Evolutionary conservation across 2,888 invertebrate genomes (phyloP).

Genomic region (Cosmia trapezina): DNA sequence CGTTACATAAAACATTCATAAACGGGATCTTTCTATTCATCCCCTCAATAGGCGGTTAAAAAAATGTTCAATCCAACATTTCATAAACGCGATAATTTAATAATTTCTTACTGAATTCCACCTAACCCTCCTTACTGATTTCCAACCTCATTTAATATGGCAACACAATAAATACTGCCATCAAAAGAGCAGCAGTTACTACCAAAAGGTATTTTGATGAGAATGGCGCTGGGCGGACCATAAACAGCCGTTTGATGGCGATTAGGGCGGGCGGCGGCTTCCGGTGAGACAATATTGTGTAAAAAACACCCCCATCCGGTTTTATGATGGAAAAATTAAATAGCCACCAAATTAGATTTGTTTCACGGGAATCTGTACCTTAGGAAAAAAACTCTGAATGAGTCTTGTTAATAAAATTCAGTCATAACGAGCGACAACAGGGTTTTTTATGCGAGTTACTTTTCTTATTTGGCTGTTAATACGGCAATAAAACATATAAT

Average conservation of each 20-base stretch:
- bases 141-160: constrained; percentile 48
- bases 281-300: constrained; percentile 66
- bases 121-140: constrained; percentile 24
- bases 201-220: constrained; percentile 59
- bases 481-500: constrained; percentile 31
- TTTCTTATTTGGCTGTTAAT: constrained; percentile 35
- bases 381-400: constrained; percentile 13
- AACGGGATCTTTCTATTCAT: constrained; percentile 27
- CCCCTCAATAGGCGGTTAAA: constrained; percentile 14
- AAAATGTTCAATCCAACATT: constrained; percentile 14
- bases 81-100: constrained; percentile 24
- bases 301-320: constrained; percentile 66
- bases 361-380: constrained; percentile 61
- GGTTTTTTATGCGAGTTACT: constrained; percentile 20
- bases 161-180: constrained; percentile 57
- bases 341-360: constrained; percentile 72
- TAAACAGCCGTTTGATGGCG: constrained; percentile 54
- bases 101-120: constrained; percentile 24
- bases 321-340: constrained; percentile 67
- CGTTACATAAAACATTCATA: constrained; percentile 33
- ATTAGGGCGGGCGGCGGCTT: constrained; percentile 57
- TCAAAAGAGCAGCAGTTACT: constrained; percentile 52
- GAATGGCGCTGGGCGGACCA: constrained; percentile 42
- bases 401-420: constrained; percentile 30
- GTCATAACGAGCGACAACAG: constrained; percentile 25